Conservation (phyloP, 2,888 invertebrate genomes). For the Apoda limacodes region DNA sequence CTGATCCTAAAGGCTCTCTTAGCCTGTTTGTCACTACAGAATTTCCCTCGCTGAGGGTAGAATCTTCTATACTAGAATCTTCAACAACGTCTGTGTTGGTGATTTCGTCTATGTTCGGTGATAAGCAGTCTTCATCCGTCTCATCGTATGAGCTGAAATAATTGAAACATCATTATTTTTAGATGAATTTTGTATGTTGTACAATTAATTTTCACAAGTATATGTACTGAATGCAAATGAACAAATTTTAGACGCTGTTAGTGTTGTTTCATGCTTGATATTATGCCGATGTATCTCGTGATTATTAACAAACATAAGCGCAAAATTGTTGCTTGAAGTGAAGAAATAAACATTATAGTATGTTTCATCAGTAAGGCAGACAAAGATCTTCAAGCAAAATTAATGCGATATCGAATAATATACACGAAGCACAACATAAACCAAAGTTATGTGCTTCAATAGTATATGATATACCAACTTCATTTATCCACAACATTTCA, state of each 20-base stretch:
- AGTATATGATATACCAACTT: too few species aligned
- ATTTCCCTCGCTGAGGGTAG: conserved; percentile 45
- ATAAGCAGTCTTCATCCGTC: conserved; percentile 75
- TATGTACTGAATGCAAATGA: conserved; percentile 65
- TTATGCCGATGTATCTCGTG: conserved; percentile 37
- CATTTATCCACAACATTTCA: too few species aligned
- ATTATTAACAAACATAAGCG: conserved; percentile 58
- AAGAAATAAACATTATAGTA: conserved; percentile 42
- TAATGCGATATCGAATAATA: too few species aligned
- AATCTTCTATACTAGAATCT: conserved; percentile 59
- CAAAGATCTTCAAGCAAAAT: conserved; percentile 48
- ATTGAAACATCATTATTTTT: too few species aligned
- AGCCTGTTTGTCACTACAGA: conserved; percentile 21
- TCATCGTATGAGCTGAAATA: conserved; percentile 77
- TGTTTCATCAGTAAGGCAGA: conserved; percentile 67
- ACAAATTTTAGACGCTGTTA: conserved; percentile 41
- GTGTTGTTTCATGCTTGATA: conserved; percentile 54
- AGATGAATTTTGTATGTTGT: too few species aligned
- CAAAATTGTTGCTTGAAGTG: conserved; percentile 26
- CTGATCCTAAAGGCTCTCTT: conserved; percentile 19
- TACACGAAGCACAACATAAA: too few species aligned
- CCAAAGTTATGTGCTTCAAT: too few species aligned
- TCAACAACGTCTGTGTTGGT: conserved; percentile 59
- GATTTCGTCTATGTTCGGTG: conserved; percentile 75
- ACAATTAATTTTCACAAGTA: too few species aligned